A percentile compares a stretch with the other conserved stretches of the same genome.
Conservation (phyloP, 2,888 invertebrate species). For the Chironomus riparius region DNA sequence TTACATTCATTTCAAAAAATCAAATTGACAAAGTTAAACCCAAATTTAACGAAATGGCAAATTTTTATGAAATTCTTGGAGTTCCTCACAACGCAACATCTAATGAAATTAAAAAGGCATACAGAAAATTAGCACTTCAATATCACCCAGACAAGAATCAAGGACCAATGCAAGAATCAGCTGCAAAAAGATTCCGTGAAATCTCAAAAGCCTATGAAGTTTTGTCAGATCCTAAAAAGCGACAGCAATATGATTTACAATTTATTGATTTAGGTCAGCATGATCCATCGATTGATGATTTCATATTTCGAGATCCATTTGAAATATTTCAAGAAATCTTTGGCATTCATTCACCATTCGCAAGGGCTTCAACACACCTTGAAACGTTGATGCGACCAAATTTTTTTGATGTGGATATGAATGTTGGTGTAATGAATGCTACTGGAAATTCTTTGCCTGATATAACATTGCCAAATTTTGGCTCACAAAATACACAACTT, state of each 20-base stretch:
- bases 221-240: neutral
- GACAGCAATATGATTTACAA: neutral
- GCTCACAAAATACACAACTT: neutral
- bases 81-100: neutral
- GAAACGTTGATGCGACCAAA: too few relatives aligned
- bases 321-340: neutral
- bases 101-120: neutral
- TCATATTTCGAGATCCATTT: neutral
- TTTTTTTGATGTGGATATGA: too few relatives aligned
- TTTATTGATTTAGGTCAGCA: neutral
- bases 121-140: neutral
- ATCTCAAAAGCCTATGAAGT: slow-evolving; percentile 10
- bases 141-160: neutral
- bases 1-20: too few relatives aligned
- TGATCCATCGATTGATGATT: neutral
- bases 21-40: too few relatives aligned
- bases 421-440: neutral
- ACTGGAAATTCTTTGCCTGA: neutral
- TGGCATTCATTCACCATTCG: neutral
- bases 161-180: neutral
- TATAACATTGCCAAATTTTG: neutral
- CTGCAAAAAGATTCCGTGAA: neutral
- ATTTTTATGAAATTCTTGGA: neutral
- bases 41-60: neutral
- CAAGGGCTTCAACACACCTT: neutral